phyloP scores from a whole-genome alignment of 2,888 invertebrate species.

The Boloria euphrosyne region DNA sequence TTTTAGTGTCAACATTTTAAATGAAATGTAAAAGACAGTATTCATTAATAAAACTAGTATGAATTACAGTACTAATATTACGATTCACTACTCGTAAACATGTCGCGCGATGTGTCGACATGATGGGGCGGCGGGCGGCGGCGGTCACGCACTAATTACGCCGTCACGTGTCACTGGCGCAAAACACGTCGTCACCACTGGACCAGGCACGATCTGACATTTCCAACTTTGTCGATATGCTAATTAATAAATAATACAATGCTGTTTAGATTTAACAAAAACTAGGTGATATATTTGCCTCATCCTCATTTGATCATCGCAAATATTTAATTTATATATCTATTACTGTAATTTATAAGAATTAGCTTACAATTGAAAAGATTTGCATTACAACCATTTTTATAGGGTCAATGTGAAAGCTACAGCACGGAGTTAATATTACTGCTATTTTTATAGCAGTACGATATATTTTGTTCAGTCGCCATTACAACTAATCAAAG shows the following conservation, averaged over 20 bases:
- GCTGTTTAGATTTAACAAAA: neutral
- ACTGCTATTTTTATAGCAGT: no score
- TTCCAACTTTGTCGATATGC: slow-evolving; percentile 39
- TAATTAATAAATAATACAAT: slow-evolving; percentile 33
- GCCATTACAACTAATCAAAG: no score
- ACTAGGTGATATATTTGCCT: no score
- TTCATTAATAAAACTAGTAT: neutral
- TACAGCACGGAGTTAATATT: no score
- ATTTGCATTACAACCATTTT: no score
- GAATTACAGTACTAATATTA: slow-evolving; percentile 38
- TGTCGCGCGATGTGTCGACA: slow-evolving; percentile 48
- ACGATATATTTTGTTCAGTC: no score
- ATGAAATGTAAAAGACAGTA: neutral
- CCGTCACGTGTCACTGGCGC: slow-evolving; percentile 68
- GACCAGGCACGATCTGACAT: slow-evolving; percentile 41
- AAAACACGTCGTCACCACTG: slow-evolving; percentile 63
- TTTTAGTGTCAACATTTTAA: neutral
- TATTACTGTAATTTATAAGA: no score
- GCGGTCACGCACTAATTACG: slow-evolving; percentile 75
- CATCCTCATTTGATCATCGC: no score
- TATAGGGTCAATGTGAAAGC: no score
- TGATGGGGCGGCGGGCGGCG: slow-evolving; percentile 54
- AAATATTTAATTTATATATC: no score
- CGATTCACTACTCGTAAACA: slow-evolving; percentile 46
- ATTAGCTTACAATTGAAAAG: no score